These are phyloP conservation scores for Gryllus bimaculatus DNA, from an alignment of 1,140 invertebrate genomes.

Conservation along the genomic window DNA sequence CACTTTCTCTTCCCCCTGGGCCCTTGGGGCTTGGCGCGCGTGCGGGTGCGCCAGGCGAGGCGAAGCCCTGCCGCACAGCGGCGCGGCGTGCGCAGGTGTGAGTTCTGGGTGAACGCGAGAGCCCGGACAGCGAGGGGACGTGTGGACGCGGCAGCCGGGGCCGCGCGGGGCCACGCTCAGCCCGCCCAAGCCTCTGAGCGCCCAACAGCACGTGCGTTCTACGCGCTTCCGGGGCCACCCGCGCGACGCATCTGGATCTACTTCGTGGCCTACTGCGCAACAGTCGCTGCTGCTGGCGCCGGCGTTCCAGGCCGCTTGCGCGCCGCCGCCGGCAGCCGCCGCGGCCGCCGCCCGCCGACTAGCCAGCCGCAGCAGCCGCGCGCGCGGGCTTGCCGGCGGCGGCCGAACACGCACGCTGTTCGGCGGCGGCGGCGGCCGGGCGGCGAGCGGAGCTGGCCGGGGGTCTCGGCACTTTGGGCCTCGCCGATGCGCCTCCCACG, in stretches of 20 bases:
- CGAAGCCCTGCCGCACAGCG: neutral
- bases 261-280: conserved; percentile 71
- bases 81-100: conserved; percentile 40
- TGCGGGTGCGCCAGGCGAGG: neutral
- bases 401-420: too few relatives aligned
- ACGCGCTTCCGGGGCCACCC: conserved; percentile 68
- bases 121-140: conserved; percentile 35
- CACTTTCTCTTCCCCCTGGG: too few relatives aligned
- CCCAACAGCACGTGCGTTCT: conserved; percentile 78
- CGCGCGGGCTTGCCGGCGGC: too few relatives aligned
- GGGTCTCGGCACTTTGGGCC: too few relatives aligned
- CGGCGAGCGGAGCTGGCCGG: too few relatives aligned
- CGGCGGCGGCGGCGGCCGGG: too few relatives aligned
- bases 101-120: conserved; percentile 62
- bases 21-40: neutral
- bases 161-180: conserved; percentile 50
- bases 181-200: conserved; percentile 70
- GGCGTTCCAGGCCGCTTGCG: conserved; percentile 8
- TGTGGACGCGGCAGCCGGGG: conserved; percentile 40
- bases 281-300: conserved; percentile 25
- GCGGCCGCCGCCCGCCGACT: too few relatives aligned
- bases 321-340: neutral
- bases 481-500: too few relatives aligned
- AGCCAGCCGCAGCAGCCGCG: too few relatives aligned
- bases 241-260: conserved; percentile 78